Base-by-base conservation (phyloP, 2,797 vertebrate species). In the Trematomus bernacchii region DNA sequence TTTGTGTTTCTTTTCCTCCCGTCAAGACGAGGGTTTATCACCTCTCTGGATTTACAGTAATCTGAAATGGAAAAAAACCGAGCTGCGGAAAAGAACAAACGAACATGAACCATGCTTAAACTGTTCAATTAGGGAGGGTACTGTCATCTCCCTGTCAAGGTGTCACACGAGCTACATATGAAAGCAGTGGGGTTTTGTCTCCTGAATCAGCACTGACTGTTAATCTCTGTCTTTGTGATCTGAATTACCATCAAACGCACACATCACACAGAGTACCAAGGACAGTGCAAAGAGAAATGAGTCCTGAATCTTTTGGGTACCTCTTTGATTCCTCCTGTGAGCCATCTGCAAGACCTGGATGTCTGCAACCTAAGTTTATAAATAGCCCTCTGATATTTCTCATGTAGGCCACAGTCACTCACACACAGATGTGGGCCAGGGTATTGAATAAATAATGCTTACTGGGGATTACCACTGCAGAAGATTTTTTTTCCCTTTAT, bases 401-500 rank as follows among this genome's bases (percentile, higher is more conserved):
- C 83, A 91, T 92, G 84, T 91, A 92, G 89, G 89, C 86, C 90
- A 89, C 86, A 87, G 87, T 82, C 83, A 79, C 74, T 87, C 79
- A 86, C 70, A 80, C 79, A 84, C 85, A 76, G 83, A 87, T 91
- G 86, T 91, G 84, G 89, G 89, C 84, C 81, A 79, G 80, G 66
- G 80, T 88, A 77, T 82, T 95, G 87, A 94, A 95, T 94, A 94
- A 94, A 93, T 94, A 79, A 94, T 93, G 91, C 79, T 89, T 79
- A 77, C 83, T 76, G 81, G 82, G 88, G 87, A 93, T 92, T 90
- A 92, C 89, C 75, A 46, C 70, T 72, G 77, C 79, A 77, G 78
- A 87, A 84, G 84, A 87, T n/a, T n/a, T 71, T 89, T 89, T 83
- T 69, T 64, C 79, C 76, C 70, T 77, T 71, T 72, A 69, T 67